phyloP scores from a whole-genome alignment of 2,888 invertebrate genomes.

The Microplitis deprimator region DNA sequence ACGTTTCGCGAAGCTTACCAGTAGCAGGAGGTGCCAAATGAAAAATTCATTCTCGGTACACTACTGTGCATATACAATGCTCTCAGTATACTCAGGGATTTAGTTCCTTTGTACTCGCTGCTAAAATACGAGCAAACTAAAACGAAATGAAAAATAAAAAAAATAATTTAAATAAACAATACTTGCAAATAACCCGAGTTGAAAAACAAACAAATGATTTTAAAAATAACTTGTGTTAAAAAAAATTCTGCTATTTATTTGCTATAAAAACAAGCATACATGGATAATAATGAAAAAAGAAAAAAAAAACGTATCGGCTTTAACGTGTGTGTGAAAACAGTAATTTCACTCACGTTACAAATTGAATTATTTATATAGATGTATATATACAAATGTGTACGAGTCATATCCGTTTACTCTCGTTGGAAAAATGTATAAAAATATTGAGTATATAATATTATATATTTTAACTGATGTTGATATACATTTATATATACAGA shows the following conservation, averaged over 20 bases:
- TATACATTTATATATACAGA: not conserved
- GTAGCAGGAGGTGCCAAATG: conserved; percentile 55
- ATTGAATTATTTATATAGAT: conserved; percentile 23
- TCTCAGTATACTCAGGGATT: conserved; percentile 24
- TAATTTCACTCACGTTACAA: conserved; percentile 5
- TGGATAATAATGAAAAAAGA: not conserved
- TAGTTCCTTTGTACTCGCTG: conserved; percentile 17
- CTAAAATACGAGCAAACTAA: conserved; percentile 20
- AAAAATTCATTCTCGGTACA: conserved; percentile 59
- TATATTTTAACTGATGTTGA: not conserved
- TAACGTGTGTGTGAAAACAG: not conserved
- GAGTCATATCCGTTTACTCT: not conserved
- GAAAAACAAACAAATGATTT: conserved; percentile 23
- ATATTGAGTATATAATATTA: not conserved
- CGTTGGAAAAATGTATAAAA: conserved; percentile 11
- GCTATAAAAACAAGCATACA: conserved; percentile 14
- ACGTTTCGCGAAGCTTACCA: conserved; percentile 60
- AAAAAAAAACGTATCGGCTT: not conserved
- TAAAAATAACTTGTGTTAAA: conserved; percentile 16
- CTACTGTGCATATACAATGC: conserved; percentile 14
- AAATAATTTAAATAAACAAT: conserved; percentile 7
- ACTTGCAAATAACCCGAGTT: conserved; percentile 26
- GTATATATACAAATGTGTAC: conserved; percentile 1
- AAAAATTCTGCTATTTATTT: not conserved
- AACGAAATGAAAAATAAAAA: not conserved